Percentiles rank a stretch among this genome's conserved stretches.
Conservation (phyloP, 2,113 vertebrate species). For the Dolichotis patagonum region DNA sequence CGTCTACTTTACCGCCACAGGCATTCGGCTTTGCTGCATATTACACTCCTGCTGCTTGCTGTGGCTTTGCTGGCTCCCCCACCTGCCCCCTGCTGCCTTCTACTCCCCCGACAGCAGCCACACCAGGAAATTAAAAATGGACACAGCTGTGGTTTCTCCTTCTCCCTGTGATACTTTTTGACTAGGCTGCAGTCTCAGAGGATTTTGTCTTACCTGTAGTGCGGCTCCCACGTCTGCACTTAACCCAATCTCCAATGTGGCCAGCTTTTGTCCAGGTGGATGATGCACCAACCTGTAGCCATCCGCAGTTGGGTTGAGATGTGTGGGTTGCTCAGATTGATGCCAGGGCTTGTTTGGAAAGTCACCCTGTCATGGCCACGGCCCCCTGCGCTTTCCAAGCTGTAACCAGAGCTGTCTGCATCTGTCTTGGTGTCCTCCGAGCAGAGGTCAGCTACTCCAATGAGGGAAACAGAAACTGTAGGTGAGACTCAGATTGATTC, state of each 20-base stretch:
- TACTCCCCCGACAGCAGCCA: neutral
- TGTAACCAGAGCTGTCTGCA: neutral
- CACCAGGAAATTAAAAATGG: neutral
- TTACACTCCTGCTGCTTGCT: neutral
- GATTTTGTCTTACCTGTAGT: neutral
- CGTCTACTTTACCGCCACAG: neutral
- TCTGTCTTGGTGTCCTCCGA: neutral
- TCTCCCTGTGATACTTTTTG: neutral
- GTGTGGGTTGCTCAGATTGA: neutral
- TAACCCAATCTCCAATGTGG: rapidly evolving
- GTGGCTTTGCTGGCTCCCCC: neutral
- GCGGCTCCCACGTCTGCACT: rapidly evolving
- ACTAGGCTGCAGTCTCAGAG: neutral
- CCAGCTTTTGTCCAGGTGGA: neutral
- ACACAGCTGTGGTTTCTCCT: neutral
- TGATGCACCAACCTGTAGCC: neutral
- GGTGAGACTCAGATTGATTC: neutral
- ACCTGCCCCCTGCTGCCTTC: neutral
- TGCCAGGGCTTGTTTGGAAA: neutral
- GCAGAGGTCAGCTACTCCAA: neutral
- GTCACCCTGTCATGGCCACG: neutral
- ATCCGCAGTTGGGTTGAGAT: neutral
- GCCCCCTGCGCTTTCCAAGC: neutral
- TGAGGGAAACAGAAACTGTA: neutral
- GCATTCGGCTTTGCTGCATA: neutral